phyloP scores from a whole-genome alignment of 1,140 invertebrate genomes.

The Sipha flava region DNA sequence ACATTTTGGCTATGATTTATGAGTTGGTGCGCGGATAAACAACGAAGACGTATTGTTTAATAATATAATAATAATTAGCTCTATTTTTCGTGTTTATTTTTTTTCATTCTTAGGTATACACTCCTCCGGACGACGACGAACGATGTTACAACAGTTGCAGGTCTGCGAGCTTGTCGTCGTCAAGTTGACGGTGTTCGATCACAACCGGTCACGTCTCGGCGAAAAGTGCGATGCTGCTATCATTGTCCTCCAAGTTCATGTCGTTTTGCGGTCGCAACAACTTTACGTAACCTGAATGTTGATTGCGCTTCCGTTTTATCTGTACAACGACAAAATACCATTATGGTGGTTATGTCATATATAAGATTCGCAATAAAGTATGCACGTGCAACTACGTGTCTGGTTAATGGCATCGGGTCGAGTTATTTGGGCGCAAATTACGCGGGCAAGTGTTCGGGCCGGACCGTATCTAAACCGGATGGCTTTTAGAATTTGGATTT shows the following conservation, averaged over 20 bases:
- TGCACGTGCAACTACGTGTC: too few relatives aligned
- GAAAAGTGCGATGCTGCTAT: background rate
- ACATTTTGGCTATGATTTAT: background rate
- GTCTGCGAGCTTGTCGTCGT: background rate
- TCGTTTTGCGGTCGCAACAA: background rate
- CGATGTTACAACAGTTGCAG: too few relatives aligned
- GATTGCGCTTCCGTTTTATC: slow-evolving; percentile 1
- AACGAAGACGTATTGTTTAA: background rate
- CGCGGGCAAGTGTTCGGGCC: too few relatives aligned
- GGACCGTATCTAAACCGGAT: too few relatives aligned
- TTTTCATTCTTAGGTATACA: background rate
- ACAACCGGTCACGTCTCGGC: slow-evolving; percentile 3
- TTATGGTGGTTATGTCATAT: background rate
- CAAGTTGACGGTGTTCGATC: background rate
- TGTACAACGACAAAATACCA: background rate
- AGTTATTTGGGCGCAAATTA: too few relatives aligned
- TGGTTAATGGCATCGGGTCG: too few relatives aligned
- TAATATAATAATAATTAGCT: background rate
- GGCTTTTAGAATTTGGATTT: too few relatives aligned
- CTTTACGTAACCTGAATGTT: slow-evolving; percentile 6
- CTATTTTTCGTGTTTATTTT: background rate
- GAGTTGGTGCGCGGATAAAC: background rate
- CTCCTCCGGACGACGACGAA: too few relatives aligned
- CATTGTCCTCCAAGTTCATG: slow-evolving; percentile 13
- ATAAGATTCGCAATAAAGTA: too few relatives aligned